Evolutionary conservation across 2,888 invertebrate genomes (phyloP), one percentile per base, ranked within the genome.

Genomic region (Apoda limacodes): DNA sequence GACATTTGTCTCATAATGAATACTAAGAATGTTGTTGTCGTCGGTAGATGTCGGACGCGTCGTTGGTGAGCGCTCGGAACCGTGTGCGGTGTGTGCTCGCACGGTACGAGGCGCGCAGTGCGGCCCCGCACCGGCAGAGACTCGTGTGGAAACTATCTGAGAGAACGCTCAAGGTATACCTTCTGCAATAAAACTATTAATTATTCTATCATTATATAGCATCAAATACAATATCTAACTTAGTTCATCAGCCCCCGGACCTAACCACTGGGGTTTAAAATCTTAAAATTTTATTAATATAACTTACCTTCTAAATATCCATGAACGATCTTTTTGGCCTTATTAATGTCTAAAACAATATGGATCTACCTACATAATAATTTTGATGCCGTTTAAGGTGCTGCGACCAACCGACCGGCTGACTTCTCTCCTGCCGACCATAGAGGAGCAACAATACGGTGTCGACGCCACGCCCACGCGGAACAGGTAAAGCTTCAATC

Each of bases 121-220:
- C 59, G 82, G 88, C 74, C 80, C 85, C 65, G 34, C 85, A 88
- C 53, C 81, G 87, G 4, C 90, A 92, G 68, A 84, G 89, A 30
- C 84, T 92, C 40, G 87, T 89, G 40, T 92, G 92, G 92, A 80
- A 85, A 35, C 80, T 92, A 34, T 90, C 90, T 6, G 88, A 88
- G 39, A 82, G 91, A 30, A 91, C 90, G 21, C 81, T 87, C 45
- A 82, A 82, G 74, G 78, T 75, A 45, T n/a, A n/a, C n/a, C n/a
- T n/a, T n/a, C n/a, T n/a, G n/a, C n/a, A n/a, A n/a, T n/a, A n/a
- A n/a, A n/a, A n/a, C n/a, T n/a, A n/a, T n/a, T n/a, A n/a, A n/a
- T n/a, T n/a, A n/a, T n/a, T n/a, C n/a, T n/a, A n/a, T n/a, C n/a
- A n/a, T n/a, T n/a, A n/a, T n/a, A n/a, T n/a, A n/a, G n/a, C n/a